phyloP scores from a whole-genome alignment of 2,888 invertebrate genomes.

The Melinaea menophilus region DNA sequence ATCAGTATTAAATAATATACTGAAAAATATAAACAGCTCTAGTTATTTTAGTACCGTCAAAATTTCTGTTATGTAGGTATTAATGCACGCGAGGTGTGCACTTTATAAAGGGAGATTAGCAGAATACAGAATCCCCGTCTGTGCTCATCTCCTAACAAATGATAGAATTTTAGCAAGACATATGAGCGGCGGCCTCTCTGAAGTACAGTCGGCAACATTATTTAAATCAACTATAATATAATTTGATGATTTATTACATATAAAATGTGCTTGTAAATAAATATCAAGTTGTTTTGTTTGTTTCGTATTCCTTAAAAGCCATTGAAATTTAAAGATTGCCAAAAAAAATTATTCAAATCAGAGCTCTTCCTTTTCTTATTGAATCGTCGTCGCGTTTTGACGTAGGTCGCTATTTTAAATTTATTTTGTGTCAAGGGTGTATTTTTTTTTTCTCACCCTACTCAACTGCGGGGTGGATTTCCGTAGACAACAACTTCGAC shows the following conservation, averaged over 20 bases:
- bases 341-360: constrained; percentile 2
- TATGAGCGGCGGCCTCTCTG: constrained; percentile 34
- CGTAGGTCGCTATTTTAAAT: constrained; percentile 24
- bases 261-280: background rate
- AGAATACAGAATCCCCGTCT: constrained; percentile 32
- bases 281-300: background rate
- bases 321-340: background rate
- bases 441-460: constrained; percentile 21
- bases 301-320: background rate
- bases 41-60: too few relatives aligned
- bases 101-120: constrained; percentile 35
- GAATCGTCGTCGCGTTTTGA: background rate
- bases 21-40: too few relatives aligned
- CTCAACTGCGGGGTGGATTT: constrained; percentile 38
- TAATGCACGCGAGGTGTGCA: constrained; percentile 20
- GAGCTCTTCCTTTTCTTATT: background rate
- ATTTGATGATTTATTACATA: background rate
- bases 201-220: constrained; percentile 29
- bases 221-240: background rate
- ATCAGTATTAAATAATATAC: too few relatives aligned
- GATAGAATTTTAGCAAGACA: constrained; percentile 53
- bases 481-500: constrained; percentile 42
- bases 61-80: constrained; percentile 6
- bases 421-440: constrained; percentile 3
- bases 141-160: constrained; percentile 55